Evolutionary conservation across 2,113 vertebrate species (phyloP).

Genomic region (Gadus chalcogrammus): DNA sequence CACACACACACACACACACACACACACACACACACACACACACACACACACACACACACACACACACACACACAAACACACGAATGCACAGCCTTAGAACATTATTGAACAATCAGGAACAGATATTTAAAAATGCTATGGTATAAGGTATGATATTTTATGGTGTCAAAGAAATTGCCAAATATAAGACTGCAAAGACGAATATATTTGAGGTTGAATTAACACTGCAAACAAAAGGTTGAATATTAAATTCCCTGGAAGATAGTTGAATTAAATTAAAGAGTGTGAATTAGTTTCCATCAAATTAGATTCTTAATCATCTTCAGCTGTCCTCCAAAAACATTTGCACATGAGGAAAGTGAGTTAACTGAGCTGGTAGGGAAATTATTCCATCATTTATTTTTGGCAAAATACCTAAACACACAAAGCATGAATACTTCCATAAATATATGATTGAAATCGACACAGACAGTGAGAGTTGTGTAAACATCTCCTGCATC

Average conservation of each 20-base stretch:
- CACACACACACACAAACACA: no score
- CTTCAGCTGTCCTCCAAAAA: background rate
- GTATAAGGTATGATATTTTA: no score
- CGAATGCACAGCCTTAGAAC: no score
- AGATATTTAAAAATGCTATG: no score
- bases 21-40: background rate
- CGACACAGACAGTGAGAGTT: conserved; percentile 3
- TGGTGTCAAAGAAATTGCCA: no score
- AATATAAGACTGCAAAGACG: no score
- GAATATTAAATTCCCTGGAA: no score
- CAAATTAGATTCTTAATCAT: background rate
- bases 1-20: background rate
- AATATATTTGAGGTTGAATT: no score
- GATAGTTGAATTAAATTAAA: background rate
- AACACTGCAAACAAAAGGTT: no score
- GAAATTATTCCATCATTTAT: background rate
- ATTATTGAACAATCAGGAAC: no score
- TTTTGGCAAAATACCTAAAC: background rate
- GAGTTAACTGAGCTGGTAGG: background rate
- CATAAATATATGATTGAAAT: background rate
- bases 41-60: background rate
- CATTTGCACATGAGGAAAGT: background rate
- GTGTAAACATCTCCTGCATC: conserved; percentile 25
- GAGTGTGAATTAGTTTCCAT: no score
- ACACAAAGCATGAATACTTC: background rate